phyloP scores from a whole-genome alignment of 30 jellyfish, hydroid and myxozoan species.

The Cassiopea xamachana region DNA sequence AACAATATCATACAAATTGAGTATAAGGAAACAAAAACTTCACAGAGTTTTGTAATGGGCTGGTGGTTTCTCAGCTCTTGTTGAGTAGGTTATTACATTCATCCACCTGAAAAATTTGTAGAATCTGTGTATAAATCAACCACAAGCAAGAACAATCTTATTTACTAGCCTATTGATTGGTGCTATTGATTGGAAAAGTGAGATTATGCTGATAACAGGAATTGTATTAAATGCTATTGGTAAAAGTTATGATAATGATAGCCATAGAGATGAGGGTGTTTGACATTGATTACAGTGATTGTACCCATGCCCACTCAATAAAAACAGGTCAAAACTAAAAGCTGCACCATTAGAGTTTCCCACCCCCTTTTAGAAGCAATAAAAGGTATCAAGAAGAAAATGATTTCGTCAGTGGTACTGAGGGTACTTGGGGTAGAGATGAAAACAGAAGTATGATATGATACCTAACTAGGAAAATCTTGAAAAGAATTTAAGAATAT shows the following conservation, averaged over 20 bases:
- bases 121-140: background rate
- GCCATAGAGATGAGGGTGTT: background rate
- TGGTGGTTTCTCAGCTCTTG: conserved; percentile 85
- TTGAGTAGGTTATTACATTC: conserved; percentile 69
- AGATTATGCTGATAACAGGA: background rate
- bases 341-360: too few species aligned
- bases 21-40: background rate
- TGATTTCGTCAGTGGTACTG: too few species aligned
- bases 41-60: conserved; percentile 51
- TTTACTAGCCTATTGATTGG: too few species aligned
- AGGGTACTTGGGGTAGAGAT: too few species aligned
- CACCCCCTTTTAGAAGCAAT: too few species aligned
- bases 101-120: conserved; percentile 64
- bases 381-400: too few species aligned
- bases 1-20: background rate
- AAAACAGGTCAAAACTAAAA: too few species aligned
- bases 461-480: too few species aligned
- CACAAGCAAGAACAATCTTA: background rate
- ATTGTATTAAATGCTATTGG: background rate
- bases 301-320: too few species aligned
- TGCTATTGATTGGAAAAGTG: too few species aligned
- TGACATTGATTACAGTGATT: background rate
- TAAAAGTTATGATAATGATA: background rate
- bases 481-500: too few species aligned
- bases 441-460: too few species aligned